Evolutionary conservation across 2,888 invertebrate species (phyloP).

Genomic region (Metellina segmentata): DNA sequence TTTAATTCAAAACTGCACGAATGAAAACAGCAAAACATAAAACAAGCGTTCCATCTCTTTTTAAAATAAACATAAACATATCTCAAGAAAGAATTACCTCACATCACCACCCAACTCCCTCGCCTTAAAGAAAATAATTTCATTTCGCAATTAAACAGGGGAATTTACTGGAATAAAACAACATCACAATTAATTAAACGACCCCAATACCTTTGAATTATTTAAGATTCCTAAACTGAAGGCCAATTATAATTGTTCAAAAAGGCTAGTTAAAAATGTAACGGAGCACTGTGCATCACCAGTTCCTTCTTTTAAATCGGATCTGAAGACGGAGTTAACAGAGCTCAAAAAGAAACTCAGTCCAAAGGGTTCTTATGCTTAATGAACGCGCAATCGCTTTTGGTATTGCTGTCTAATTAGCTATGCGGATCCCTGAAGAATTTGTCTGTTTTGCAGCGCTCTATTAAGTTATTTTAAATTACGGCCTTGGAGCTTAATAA

Average conservation of each 20-base stretch:
- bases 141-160: neutral
- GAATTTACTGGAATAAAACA: neutral
- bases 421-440: neutral
- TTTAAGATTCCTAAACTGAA: neutral
- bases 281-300: neutral
- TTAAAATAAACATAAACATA: too few species aligned
- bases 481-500: neutral
- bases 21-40: too few species aligned
- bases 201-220: neutral
- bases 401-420: neutral
- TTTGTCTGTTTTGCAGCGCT: neutral
- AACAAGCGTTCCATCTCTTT: too few species aligned
- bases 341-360: neutral
- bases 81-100: too few species aligned
- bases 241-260: neutral
- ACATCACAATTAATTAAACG: neutral
- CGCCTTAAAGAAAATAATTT: too few species aligned
- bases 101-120: too few species aligned
- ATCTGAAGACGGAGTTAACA: neutral
- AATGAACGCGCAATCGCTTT: neutral
- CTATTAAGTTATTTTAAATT: neutral
- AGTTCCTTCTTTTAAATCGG: neutral
- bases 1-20: too few species aligned
- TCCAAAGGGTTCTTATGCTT: neutral
- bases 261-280: neutral